Evolutionary conservation across 2,797 vertebrate genomes (phyloP), one percentile per base, ranked within the genome.

Genomic region (Loris lydekkerianus): DNA sequence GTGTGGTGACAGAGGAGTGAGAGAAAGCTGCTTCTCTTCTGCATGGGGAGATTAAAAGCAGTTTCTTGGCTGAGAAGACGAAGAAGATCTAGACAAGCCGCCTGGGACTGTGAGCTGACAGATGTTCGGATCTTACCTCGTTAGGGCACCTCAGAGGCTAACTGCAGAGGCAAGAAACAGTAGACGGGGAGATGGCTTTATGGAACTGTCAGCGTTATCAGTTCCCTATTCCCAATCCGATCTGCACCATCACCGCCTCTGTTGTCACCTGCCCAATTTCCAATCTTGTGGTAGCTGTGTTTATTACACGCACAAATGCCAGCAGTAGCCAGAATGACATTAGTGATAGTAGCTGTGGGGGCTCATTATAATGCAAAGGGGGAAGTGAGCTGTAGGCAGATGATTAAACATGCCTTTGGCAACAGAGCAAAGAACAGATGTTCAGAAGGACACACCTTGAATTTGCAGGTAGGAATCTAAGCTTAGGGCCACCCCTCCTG

Each of bases 401-500:
- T 81, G 90, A 92, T 86, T 76, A 61, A 93, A 69, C 58, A 7
- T 10, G 86, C 49, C 88, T 82, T 67, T 21, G 86, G 92, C 92
- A 87, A 7, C 63, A 27, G 40, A 92, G 72, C 82, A 21, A 46
- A 93, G 90, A 49, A 29, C 91, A 49, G 85, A 43, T 9, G 37
- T 43, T n/a, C 23, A 70, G 40, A 58, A 88, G 58, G 77, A 17
- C 65, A 58, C 21, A 27, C 72, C 80, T n/a, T 31, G 29, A 60
- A n/a, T 53, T 29, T 53, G 77, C 75, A 69, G 81, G 82, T 37
- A 13, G 70, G 69, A 53, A 25, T 56, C 10, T 0, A 65, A 43
- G 27, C 56, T 56, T 31, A 21, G 0, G 14, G 20, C 69, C 65
- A 2, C 21, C 25, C 2, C 34, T 37, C 40, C 73, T 7, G 10